Evolutionary conservation across 1,140 invertebrate genomes (phyloP).

Genomic region (Lepidurus packardi): DNA sequence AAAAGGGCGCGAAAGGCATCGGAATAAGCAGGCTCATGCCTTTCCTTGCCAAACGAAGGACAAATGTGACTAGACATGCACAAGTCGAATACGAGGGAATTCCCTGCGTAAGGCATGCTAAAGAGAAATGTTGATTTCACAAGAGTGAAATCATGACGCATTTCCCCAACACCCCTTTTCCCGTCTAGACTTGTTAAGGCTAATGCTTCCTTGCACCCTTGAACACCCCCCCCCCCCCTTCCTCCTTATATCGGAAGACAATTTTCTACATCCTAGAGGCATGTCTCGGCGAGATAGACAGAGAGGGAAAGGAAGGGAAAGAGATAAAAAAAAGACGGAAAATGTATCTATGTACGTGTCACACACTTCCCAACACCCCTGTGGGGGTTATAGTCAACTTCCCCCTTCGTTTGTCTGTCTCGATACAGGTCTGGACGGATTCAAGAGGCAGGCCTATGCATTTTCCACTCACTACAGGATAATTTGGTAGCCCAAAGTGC

Average conservation of each 20-base stretch:
- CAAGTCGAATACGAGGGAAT: neutral
- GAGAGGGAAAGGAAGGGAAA: too few species aligned
- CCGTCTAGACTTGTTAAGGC: neutral
- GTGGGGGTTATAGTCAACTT: too few species aligned
- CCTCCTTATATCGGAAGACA: neutral
- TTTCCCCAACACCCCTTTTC: neutral
- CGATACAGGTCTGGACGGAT: too few species aligned
- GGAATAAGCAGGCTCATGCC: neutral
- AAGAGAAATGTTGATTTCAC: neutral
- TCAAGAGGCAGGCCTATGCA: too few species aligned
- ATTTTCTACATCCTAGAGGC: too few species aligned
- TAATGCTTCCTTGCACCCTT: constrained; percentile 3
- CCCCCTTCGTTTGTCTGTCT: too few species aligned
- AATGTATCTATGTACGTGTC: too few species aligned
- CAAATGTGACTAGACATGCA: neutral
- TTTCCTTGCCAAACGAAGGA: neutral
- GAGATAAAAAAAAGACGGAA: too few species aligned
- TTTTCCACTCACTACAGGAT: too few species aligned
- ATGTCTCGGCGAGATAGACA: too few species aligned
- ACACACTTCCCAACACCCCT: too few species aligned
- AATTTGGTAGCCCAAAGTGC: too few species aligned
- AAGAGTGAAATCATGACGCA: neutral
- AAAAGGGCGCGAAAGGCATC: neutral
- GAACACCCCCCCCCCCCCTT: neutral
- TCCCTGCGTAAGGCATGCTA: neutral